Evolutionary conservation across 2,113 vertebrate genomes (phyloP), one percentile per base, ranked within the genome.

Genomic region (Myiagra hebetior): DNA sequence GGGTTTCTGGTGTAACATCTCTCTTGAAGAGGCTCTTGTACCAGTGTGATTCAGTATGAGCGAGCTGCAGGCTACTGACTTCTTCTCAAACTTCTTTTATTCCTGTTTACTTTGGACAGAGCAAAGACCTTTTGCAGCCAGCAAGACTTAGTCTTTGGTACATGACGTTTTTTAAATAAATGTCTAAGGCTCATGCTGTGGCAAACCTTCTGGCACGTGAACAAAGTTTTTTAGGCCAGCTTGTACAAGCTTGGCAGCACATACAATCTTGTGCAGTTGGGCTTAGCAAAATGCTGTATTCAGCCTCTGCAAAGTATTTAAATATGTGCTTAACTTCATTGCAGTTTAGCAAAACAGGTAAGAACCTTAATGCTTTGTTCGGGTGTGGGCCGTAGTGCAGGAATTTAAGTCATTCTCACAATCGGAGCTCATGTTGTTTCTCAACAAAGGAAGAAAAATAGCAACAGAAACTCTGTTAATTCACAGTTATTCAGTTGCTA

Each of bases 41-140:
- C 31, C 37, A 0, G 0, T 35, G 31, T 37, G 30, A 31, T 56
- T 72, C 5, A 5, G 10, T 28, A 8, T 4, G 0, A 9, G 28
- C 6, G 5, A 22, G 10, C 18, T 70, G 49, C 46, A 26, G 52
- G 11, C 42, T 77, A 1, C 17, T 24, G 24, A 30, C 35, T 49
- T 11, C 9, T 3, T 55, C 73, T 63, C 50, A 31, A 16, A 22
- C 17, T 14, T 56, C 44, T 23, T 15, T 37, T 46, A 7, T 47
- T 91, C 67, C 49, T 70, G 18, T 77, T 95, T 72, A 20, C 64
- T 88, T 79, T 63, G 55, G 59, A 37, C 68, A 50, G n/a, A 81
- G 72, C 39, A 31, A 80, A 83, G 59, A 42, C n/a, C 17, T 56
- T 73, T 24, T 28, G 75, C 77, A 78, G 64, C 80, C 68, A 67